Base-by-base conservation (phyloP, 2,888 invertebrate genomes). In the Zaprionus obscuricornis region DNA sequence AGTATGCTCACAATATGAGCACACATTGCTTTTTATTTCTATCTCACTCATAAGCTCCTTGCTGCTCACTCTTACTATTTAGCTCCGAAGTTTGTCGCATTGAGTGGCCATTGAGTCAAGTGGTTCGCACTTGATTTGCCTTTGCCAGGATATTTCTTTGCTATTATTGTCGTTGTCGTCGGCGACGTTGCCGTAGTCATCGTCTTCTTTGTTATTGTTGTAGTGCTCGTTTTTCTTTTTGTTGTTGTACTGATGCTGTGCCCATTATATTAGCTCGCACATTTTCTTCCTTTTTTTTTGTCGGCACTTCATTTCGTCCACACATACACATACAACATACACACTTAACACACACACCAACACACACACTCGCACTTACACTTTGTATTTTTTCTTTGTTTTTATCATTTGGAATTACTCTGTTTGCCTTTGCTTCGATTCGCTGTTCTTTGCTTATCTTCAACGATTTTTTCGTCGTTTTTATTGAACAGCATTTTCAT, bases 401-500 rank as follows among this genome's bases (percentile, higher is more conserved):
- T 68, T 62, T 62, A 45, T 40, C 66, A 69, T 59, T 59, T 66
- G 67, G 60, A 45, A 57, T 54, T 63, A 57, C 57, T 49, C 47
- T 70, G 62, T 71, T 74, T 70, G 75, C 55, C 24, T 34, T 56
- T 57, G 51, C 57, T 42, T 31, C 51, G 51, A 27, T 62, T 62
- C 39, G 51, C 56, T 52, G 34, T 73, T 66, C 54, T 34, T 40
- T 56, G 20, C 74, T 84, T 77, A 84, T 84, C 81, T 59, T 31
- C 34, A 34, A 51, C 39, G 37, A 66, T 50, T 45, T 39, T 29
- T 10, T 26, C 22, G 10, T 26, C 13, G 20, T 56, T 66, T 77
- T 66, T 82, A 82, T 79, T 70, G 85, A 83, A 82, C 72, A 66
- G 51, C 78, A 49, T 56, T 72, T 74, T 74, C 60, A 64, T 79